Evolutionary conservation across 2,113 vertebrate genomes (phyloP).

Genomic region (Gobiocypris rarus): DNA sequence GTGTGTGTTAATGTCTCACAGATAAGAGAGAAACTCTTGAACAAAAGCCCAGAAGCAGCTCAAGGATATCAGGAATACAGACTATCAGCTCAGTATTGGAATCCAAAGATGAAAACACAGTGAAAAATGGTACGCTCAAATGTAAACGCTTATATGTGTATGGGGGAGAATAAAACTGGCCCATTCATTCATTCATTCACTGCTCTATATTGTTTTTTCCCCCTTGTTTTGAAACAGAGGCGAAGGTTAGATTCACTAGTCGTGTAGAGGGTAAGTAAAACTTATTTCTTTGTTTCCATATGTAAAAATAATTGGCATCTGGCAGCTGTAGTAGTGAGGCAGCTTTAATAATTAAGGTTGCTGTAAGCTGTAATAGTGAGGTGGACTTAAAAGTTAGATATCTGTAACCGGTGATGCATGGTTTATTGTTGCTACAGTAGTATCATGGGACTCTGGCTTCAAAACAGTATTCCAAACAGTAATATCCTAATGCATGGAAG

Average conservation of each 20-base stretch:
- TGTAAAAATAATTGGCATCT: background rate
- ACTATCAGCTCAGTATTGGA: constrained; percentile 63
- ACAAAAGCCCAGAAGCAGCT: constrained; percentile 69
- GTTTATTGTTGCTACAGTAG: background rate
- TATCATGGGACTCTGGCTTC: background rate
- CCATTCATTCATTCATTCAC: background rate
- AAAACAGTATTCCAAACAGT: background rate
- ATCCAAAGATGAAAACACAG: constrained; percentile 32
- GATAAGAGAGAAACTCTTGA: constrained; percentile 62
- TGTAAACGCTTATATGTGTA: background rate
- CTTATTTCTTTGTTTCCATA: background rate
- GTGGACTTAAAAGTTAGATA: background rate
- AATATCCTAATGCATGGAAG: background rate
- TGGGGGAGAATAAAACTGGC: background rate
- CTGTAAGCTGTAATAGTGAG: background rate
- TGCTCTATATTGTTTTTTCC: background rate
- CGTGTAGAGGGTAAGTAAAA: constrained; percentile 70
- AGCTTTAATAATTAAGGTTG: background rate
- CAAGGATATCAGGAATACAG: constrained; percentile 64
- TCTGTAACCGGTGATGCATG: background rate
- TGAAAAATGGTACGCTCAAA: constrained; percentile 59
- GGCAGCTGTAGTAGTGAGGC: background rate
- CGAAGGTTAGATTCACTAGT: constrained; percentile 62
- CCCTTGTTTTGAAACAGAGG: constrained; percentile 42
- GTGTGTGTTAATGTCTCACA: constrained; percentile 55